Evolutionary conservation across 2,888 invertebrate genomes (phyloP).

Genomic region (Rhingia campestris): DNA sequence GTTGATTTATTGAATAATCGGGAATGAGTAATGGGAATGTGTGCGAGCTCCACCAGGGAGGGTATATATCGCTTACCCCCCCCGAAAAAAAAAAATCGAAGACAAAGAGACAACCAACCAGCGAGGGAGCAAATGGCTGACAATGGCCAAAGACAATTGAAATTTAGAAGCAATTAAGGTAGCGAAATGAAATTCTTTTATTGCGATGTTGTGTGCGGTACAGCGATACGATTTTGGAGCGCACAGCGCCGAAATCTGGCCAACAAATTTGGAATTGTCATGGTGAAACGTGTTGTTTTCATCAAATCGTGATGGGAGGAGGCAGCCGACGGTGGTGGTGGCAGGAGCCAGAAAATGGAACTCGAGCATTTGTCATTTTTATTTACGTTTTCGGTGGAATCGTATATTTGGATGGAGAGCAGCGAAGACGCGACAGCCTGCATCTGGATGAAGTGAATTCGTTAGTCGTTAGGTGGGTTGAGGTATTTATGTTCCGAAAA

Average conservation of each 20-base stretch:
- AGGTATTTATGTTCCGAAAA: neutral
- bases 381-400: constrained; percentile 16
- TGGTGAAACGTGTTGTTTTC: constrained; percentile 34
- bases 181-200: constrained; percentile 67
- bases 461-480: neutral
- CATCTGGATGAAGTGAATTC: constrained; percentile 4
- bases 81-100: neutral
- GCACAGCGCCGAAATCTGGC: constrained; percentile 19
- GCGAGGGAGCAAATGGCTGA: constrained; percentile 41
- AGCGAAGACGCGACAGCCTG: neutral
- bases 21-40: constrained; percentile 71
- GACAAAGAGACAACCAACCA: constrained; percentile 5
- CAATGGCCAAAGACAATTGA: constrained; percentile 68
- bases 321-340: neutral
- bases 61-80: neutral
- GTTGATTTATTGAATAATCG: constrained; percentile 74
- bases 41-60: constrained; percentile 19
- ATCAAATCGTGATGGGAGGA: constrained; percentile 28
- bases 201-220: constrained; percentile 37
- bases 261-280: constrained; percentile 56
- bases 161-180: constrained; percentile 74
- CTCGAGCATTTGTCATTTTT: constrained; percentile 49
- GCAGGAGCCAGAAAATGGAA: neutral
- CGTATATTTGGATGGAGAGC: neutral
- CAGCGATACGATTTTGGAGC: constrained; percentile 17